Percentiles rank a stretch among this genome's conserved stretches.
Conservation (phyloP, 2,113 vertebrate species). For the Parotia lawesii region DNA sequence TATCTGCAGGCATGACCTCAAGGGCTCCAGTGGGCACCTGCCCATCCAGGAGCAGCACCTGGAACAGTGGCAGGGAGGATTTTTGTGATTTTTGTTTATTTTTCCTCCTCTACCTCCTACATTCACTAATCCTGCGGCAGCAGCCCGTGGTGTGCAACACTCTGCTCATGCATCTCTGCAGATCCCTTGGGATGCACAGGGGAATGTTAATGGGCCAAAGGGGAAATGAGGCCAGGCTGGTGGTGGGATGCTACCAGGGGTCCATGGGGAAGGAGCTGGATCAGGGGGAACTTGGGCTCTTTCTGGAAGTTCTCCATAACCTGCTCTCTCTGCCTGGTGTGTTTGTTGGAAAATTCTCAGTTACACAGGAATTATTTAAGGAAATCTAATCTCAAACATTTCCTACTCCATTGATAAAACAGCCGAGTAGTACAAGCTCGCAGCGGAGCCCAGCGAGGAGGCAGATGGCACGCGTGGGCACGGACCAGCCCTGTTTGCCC, state of each 20-base stretch:
- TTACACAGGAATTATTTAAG: neutral
- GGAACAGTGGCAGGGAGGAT: too few relatives aligned
- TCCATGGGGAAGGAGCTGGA: neutral
- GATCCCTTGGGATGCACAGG: neutral
- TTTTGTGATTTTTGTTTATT: neutral
- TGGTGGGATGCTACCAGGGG: neutral
- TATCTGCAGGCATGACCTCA: fast-evolving
- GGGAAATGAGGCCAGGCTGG: neutral
- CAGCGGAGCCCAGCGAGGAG: fast-evolving
- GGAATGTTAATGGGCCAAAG: neutral
- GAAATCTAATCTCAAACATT: neutral
- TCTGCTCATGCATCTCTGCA: neutral
- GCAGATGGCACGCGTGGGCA: neutral
- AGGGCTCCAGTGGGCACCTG: neutral
- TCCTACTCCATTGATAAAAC: neutral
- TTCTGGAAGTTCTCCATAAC: neutral
- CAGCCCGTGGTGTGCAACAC: fast-evolving
- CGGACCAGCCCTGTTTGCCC: neutral
- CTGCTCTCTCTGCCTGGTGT: neutral
- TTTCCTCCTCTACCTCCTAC: neutral
- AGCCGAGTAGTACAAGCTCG: neutral
- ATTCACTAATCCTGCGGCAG: fast-evolving
- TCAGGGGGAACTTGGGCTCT: neutral
- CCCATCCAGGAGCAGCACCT: neutral
- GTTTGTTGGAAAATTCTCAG: neutral